Percentiles rank a stretch among this genome's conserved stretches.
These are phyloP conservation scores for Eulemur macaco DNA, from an alignment of 2,113 vertebrate species.

Conservation along the genomic window DNA sequence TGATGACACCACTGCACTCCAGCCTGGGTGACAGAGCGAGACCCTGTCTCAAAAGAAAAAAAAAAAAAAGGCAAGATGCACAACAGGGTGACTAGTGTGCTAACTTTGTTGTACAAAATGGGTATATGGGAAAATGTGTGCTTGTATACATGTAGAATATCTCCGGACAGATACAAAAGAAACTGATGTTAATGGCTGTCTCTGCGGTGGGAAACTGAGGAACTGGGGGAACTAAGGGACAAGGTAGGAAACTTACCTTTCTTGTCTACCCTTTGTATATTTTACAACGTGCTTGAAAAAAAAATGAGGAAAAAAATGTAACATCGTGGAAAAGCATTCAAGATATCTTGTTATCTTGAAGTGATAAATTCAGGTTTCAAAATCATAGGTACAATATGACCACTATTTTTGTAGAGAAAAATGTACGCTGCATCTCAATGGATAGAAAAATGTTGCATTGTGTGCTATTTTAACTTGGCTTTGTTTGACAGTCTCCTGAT, in stretches of 20 bases:
- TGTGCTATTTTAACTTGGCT: slow-evolving; percentile 20
- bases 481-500: slow-evolving; percentile 21
- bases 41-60: not conserved
- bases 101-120: not conserved
- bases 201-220: not conserved
- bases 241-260: not conserved
- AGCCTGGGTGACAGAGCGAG: not conserved
- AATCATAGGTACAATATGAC: not conserved
- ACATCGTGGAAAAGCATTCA: not conserved
- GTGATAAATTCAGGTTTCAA: slow-evolving; percentile 50
- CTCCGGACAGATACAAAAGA: not conserved
- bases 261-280: not conserved
- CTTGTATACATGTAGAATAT: not conserved
- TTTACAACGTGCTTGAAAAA: not conserved
- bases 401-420: not conserved
- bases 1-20: too few species aligned
- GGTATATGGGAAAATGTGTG: not conserved
- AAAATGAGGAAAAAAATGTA: not conserved
- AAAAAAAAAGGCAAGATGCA: not conserved
- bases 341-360: not conserved
- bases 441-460: not conserved
- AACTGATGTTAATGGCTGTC: not conserved
- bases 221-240: too few species aligned
- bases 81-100: not conserved
- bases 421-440: not conserved